These are phyloP conservation scores for Oenanthe melanoleuca DNA, from an alignment of 2,113 vertebrate species.

Conservation along the genomic window DNA sequence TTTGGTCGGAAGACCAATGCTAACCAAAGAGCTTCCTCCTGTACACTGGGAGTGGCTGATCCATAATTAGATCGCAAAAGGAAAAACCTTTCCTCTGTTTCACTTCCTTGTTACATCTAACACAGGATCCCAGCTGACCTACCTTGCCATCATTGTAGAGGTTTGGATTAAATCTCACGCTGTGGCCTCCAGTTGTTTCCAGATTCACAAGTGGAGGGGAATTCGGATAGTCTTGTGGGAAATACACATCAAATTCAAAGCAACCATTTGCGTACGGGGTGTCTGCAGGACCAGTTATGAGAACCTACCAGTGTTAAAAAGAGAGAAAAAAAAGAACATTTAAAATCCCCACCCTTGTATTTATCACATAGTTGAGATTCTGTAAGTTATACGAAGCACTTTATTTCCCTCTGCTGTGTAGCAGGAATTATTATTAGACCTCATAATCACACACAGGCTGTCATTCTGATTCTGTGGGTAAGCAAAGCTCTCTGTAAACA, in stretches of 20 bases:
- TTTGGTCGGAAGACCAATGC: neutral
- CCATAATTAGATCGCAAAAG: neutral
- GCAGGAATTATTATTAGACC: neutral
- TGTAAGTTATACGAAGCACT: neutral
- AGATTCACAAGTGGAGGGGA: constrained; percentile 97
- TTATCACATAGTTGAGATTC: neutral
- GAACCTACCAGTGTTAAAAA: constrained; percentile 78
- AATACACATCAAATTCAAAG: constrained; percentile 99
- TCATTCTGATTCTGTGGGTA: neutral
- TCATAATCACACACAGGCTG: neutral
- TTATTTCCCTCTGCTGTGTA: neutral
- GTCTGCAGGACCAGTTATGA: constrained; percentile 96
- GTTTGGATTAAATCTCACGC: constrained; percentile 97
- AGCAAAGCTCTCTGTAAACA: neutral
- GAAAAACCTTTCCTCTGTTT: neutral
- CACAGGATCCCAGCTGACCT: neutral
- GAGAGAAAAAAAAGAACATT: neutral
- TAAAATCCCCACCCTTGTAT: neutral
- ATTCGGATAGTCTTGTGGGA: constrained; percentile 98
- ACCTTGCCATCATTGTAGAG: constrained; percentile 99
- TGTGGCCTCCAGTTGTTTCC: constrained; percentile 97
- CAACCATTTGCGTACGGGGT: constrained; percentile 97
- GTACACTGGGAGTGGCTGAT: neutral
- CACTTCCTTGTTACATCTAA: neutral
- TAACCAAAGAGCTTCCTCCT: neutral